Percentiles rank a stretch among this genome's conserved stretches.
phyloP scores from a whole-genome alignment of 2,113 vertebrate species.

The Cavia porcellus region DNA sequence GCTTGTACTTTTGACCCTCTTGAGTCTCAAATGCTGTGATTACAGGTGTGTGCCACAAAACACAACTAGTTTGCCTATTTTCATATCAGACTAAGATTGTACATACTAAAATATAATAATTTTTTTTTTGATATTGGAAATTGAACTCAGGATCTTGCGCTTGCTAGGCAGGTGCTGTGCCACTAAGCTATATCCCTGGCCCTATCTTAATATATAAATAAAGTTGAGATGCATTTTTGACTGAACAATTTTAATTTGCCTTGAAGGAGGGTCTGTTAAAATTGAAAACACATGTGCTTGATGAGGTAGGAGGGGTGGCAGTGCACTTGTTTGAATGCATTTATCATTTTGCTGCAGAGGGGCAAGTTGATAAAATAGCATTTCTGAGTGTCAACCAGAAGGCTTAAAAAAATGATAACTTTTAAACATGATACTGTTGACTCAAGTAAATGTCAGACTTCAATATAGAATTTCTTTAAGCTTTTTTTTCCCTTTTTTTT shows the following conservation, averaged over 20 bases:
- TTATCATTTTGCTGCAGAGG: constrained; percentile 46
- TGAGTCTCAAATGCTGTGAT: not conserved
- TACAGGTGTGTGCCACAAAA: not conserved
- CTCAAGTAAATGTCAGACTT: constrained; percentile 52
- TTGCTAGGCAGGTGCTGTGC: too few species aligned
- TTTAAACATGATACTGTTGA: constrained; percentile 34
- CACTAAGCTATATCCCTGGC: too few species aligned
- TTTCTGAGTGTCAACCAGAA: constrained; percentile 64
- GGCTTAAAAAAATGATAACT: not conserved
- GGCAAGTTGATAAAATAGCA: constrained; percentile 59
- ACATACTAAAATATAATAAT: constrained; percentile 48
- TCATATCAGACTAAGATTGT: constrained; percentile 32
- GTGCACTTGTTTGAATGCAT: constrained; percentile 55
- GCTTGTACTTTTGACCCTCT: not conserved
- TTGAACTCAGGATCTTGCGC: too few species aligned
- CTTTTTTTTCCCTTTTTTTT: not conserved
- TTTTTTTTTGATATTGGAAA: too few species aligned
- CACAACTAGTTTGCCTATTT: not conserved
- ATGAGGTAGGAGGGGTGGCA: constrained; percentile 49
- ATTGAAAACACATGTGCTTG: constrained; percentile 57
- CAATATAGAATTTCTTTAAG: constrained; percentile 15
- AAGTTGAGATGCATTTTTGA: constrained; percentile 58
- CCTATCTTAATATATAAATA: constrained; percentile 45
- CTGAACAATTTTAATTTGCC: constrained; percentile 28
- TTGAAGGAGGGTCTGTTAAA: constrained; percentile 54